Base-by-base conservation (phyloP, 2,888 invertebrate genomes). In the Megaustenia siamemsis region DNA sequence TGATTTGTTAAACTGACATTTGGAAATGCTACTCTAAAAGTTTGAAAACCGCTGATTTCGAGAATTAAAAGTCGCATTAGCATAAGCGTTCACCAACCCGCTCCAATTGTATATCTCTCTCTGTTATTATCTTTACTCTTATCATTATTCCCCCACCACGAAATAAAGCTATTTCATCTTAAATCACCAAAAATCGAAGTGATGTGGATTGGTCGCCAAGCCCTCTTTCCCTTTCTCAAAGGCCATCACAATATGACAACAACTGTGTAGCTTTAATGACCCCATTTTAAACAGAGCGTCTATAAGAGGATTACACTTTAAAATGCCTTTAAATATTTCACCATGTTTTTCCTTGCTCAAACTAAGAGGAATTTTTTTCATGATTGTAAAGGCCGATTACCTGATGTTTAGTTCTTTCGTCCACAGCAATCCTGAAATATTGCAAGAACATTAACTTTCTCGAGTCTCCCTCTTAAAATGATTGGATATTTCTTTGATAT, bases 401-500 rank as follows among this genome's bases (percentile, higher is more conserved):
- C 24, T 63, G 77, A 77, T 77, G 77, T 77, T 77, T 68, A 80
- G 32, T 68, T 80, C 68, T 35, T 21, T 80, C 49, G 68, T 66
- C 38, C 68, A 1, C n/a, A 45, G 71, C 81, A 81, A 81, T 81
- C 81, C 40, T 81, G 71, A 81, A 81, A 60, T 71, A 81, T 69
- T 66, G 79, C 32, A 68, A 56, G 24, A 35, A 56, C 81, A 81
- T 81, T 66, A 63, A 56, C 71, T 81, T 71, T 71, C 71, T 81
- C 69, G 35, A 40, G 71, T 71, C 81, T 35, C 40, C 63, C 82
- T 82, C 82, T 82, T 82, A 82, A 56, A 82, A 82, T 82, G 73
- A 82, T 82, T 75, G 82, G 75, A 75, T 82, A 75, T 75, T 82
- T 82, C 75, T 82, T 60, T 82, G 82, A 82, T 82, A 82, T 73